phyloP scores from a whole-genome alignment of 2,888 invertebrate species.

The Tineola bisselliella region DNA sequence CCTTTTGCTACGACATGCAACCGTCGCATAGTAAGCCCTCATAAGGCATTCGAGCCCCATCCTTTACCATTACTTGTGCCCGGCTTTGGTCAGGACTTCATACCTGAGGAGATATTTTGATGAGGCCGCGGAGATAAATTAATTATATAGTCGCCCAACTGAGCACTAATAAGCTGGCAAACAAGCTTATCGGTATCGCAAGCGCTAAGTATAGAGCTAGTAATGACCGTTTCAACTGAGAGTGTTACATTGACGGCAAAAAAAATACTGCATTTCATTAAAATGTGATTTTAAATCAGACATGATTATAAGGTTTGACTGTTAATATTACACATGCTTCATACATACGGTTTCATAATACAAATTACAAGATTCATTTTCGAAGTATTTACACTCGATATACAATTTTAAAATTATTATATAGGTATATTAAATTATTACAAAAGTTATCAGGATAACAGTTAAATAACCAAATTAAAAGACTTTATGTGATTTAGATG shows the following conservation, averaged over 20 bases:
- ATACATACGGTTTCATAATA: too few species aligned
- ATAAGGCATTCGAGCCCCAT: slow-evolving; percentile 21
- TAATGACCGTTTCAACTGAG: slow-evolving; percentile 24
- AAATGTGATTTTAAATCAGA: background rate
- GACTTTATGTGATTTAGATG: too few species aligned
- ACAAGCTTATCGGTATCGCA: slow-evolving; percentile 40
- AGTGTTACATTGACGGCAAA: background rate
- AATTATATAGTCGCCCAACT: slow-evolving; percentile 38
- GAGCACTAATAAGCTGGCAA: slow-evolving; percentile 40
- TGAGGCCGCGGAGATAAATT: slow-evolving; percentile 49
- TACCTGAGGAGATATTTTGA: slow-evolving; percentile 50
- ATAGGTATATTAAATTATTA: too few species aligned
- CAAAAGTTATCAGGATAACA: too few species aligned
- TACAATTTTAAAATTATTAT: too few species aligned
- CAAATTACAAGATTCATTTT: too few species aligned
- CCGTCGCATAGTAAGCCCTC: slow-evolving; percentile 10
- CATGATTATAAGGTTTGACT: background rate
- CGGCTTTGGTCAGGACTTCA: slow-evolving; percentile 39
- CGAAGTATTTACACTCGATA: too few species aligned
- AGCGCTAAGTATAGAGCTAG: slow-evolving; percentile 28
- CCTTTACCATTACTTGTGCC: slow-evolving; percentile 20
- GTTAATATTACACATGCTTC: too few species aligned
- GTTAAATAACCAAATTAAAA: too few species aligned
- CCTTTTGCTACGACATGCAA: slow-evolving; percentile 4
- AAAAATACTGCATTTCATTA: background rate